These are phyloP conservation scores for Pogonocherus hispidulus DNA, from an alignment of 2,888 invertebrate genomes.

Conservation along the genomic window DNA sequence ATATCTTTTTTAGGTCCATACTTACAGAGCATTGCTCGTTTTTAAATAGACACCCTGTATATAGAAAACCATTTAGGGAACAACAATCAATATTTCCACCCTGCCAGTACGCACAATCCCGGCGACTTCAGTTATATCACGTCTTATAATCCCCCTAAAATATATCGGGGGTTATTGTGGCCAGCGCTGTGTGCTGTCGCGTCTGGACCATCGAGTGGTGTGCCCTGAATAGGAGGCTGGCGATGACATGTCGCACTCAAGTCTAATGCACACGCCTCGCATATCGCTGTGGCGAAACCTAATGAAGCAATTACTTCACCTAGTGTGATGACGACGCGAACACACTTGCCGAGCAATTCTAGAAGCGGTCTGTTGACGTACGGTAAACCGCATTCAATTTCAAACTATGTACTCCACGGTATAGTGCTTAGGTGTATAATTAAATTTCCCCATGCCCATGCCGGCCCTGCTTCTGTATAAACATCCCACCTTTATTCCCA, in stretches of 20 bases:
- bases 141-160: slow-evolving; percentile 13
- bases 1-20: too few species aligned
- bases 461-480: slow-evolving; percentile 45
- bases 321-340: slow-evolving; percentile 54
- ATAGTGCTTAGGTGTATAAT: slow-evolving; percentile 29
- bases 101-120: slow-evolving; percentile 5
- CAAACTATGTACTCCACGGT: slow-evolving; percentile 33
- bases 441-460: slow-evolving; percentile 29
- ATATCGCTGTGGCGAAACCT: slow-evolving; percentile 58
- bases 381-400: slow-evolving; percentile 61
- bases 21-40: too few species aligned
- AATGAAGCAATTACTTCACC: slow-evolving; percentile 63
- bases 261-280: slow-evolving; percentile 62
- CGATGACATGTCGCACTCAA: slow-evolving; percentile 57
- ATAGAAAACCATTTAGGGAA: too few species aligned
- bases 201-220: slow-evolving; percentile 27
- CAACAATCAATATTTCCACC: too few species aligned
- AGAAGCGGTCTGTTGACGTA: slow-evolving; percentile 51
- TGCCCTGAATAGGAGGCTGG: slow-evolving; percentile 44
- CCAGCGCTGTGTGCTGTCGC: slow-evolving; percentile 24
- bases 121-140: slow-evolving; percentile 12
- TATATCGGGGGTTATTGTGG: slow-evolving; percentile 31
- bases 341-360: slow-evolving; percentile 46
- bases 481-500: slow-evolving; percentile 50
- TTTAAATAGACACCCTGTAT: too few species aligned